phyloP scores from a whole-genome alignment of 2,797 vertebrate genomes.

The Crocodylus rhombifer region DNA sequence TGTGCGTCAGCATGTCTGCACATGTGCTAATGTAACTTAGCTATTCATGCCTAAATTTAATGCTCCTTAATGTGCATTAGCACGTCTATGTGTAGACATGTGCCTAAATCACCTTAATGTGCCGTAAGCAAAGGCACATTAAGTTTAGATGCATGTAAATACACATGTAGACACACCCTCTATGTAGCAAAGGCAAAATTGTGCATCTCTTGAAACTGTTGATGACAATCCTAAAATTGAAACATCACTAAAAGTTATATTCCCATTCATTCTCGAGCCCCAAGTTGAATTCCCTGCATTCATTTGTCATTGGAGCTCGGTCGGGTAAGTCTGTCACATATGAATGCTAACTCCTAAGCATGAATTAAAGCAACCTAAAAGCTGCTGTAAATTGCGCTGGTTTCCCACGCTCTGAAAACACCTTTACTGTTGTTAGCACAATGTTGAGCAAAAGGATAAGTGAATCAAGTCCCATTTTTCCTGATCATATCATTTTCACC shows the following conservation, averaged over 20 bases:
- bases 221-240: background rate
- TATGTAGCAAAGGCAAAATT: too few relatives aligned
- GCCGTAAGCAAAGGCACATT: background rate
- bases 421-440: background rate
- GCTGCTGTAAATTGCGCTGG: background rate
- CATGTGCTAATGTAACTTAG: too few relatives aligned
- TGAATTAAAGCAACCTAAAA: background rate
- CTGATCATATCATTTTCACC: accelerated
- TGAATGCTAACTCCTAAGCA: background rate
- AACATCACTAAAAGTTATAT: background rate
- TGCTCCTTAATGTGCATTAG: too few relatives aligned
- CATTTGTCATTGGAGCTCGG: background rate
- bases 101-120: too few relatives aligned
- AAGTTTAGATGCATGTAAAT: background rate
- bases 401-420: background rate
- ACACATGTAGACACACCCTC: too few relatives aligned
- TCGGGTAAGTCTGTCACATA: background rate
- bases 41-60: too few relatives aligned
- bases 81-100: too few relatives aligned
- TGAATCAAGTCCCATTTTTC: background rate
- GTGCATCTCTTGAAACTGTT: background rate
- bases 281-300: background rate
- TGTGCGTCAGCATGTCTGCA: too few relatives aligned
- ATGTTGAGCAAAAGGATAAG: background rate
- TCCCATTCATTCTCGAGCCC: background rate